phyloP scores from a whole-genome alignment of 1,140 invertebrate genomes.

The Melipona quadrifasciata region DNA sequence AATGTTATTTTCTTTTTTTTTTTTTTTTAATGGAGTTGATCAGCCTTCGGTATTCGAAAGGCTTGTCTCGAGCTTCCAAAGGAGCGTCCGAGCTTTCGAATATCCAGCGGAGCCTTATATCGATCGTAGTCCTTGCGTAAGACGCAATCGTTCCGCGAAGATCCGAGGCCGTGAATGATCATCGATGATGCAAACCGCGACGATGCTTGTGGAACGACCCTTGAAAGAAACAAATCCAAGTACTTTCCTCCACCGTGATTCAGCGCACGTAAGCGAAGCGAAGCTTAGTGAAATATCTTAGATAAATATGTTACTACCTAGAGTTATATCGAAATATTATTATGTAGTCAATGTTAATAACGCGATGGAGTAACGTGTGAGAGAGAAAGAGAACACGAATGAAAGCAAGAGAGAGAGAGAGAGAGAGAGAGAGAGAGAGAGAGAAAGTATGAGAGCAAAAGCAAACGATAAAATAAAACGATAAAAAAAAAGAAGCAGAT shows the following conservation, averaged over 20 bases:
- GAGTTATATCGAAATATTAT: conserved; percentile 35
- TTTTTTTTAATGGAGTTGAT: too few relatives aligned
- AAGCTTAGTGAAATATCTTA: conserved; percentile 43
- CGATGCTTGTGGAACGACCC: conserved; percentile 21
- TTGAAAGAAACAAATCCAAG: conserved; percentile 18
- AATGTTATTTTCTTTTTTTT: too few relatives aligned
- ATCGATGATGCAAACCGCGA: conserved; percentile 13
- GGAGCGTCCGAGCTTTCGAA: not conserved
- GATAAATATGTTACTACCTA: conserved; percentile 47
- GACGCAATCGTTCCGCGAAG: not conserved
- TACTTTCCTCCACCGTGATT: conserved; percentile 34
- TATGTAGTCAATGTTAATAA: conserved; percentile 55
- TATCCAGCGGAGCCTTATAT: not conserved
- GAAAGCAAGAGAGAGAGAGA: not conserved
- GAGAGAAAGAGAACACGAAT: conserved; percentile 9
- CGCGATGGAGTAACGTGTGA: not conserved
- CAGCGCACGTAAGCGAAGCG: conserved; percentile 23
- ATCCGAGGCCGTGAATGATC: conserved; percentile 12
- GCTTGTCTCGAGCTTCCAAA: too few relatives aligned
- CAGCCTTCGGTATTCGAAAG: too few relatives aligned
- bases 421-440: not conserved
- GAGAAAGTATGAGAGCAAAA: not conserved
- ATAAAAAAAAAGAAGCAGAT: not conserved
- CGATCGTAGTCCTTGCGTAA: not conserved
- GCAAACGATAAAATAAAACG: not conserved